phyloP scores from a whole-genome alignment of 2,113 vertebrate genomes.

The Panurus biarmicus region DNA sequence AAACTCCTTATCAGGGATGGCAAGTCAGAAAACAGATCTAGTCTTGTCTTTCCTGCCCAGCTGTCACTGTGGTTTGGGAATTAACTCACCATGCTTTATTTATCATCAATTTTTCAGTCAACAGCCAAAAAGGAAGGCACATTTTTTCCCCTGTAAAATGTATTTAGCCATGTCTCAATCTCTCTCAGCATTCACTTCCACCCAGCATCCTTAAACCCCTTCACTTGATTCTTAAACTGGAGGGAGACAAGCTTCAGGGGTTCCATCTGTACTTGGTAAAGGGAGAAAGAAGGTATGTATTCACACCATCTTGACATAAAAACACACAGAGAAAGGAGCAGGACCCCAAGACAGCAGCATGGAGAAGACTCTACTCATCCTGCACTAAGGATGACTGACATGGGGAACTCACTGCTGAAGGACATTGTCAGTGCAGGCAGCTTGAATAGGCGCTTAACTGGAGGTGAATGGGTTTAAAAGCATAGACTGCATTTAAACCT shows the following conservation, averaged over 20 bases:
- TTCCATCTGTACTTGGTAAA: not conserved
- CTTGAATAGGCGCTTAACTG: not conserved
- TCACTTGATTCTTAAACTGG: not conserved
- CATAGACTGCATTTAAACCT: not conserved
- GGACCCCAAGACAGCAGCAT: not conserved
- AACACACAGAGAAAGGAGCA: not conserved
- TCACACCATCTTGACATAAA: not conserved
- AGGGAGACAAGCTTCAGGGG: not conserved
- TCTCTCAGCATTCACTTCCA: not conserved
- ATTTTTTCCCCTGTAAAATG: constrained; percentile 22
- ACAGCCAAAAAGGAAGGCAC: not conserved
- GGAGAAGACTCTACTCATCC: not conserved
- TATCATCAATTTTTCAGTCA: constrained; percentile 26
- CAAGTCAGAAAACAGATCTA: not conserved
- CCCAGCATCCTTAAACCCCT: not conserved
- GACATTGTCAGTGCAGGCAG: not conserved
- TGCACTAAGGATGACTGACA: not conserved
- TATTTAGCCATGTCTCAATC: not conserved
- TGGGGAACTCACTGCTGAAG: not conserved
- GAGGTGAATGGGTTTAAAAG: not conserved
- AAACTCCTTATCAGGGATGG: not conserved
- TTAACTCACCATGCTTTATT: constrained; percentile 35
- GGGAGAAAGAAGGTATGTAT: not conserved
- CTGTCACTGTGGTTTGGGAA: constrained; percentile 8
- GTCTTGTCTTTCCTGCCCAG: not conserved